Base-by-base conservation (phyloP, 2,797 vertebrate genomes). In the Sternotherus odoratus region DNA sequence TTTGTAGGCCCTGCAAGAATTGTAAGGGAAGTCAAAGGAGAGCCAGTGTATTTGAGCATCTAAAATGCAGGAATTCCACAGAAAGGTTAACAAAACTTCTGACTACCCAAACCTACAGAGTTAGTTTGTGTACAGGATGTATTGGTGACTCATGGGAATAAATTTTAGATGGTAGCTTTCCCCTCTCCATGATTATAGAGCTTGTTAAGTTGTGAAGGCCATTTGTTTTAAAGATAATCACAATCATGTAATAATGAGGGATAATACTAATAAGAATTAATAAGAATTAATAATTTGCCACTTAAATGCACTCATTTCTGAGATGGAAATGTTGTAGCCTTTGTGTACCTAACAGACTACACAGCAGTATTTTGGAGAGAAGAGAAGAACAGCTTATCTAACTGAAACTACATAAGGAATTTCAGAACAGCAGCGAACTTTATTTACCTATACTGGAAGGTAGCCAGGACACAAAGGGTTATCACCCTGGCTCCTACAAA, bases 391-490 rank as follows among this genome's bases (percentile, higher is more conserved):
- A 63, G n/a, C 79, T 94, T 88, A 74, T 69, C 46, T 95, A 90
- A 94, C 87, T 89, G 33, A 66, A 95, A 88, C 50, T 79, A 54
- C 6, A 12, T 79, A 50, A 82, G 79, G 77, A 95, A 92, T 88
- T 49, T 33, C 90, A 82, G 53, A 50, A 46, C 63, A 84, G n/a
- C 82, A 54, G 8, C 77, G 54, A 75, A 77, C 82, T 93, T 92
- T 83, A 95, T 83, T 91, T 93, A 95, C 74, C 48, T 11, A 77
- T 79, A 49, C 48, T 95, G 86, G 82, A 96, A 39, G 33, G 36
- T 89, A 39, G 74, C 82, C 91, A 95, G 77, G 78, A 89, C 36
- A 69, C 24, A 51, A n/a, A 90, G 81, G 82, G 87, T 87, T 94
- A 93, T 92, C 69, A 16, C 48, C 43, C 54, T 43, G 89, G 77